Evolutionary conservation across 2,113 vertebrate species (phyloP), one percentile per base, ranked within the genome.

Genomic region (Alethe diademata): DNA sequence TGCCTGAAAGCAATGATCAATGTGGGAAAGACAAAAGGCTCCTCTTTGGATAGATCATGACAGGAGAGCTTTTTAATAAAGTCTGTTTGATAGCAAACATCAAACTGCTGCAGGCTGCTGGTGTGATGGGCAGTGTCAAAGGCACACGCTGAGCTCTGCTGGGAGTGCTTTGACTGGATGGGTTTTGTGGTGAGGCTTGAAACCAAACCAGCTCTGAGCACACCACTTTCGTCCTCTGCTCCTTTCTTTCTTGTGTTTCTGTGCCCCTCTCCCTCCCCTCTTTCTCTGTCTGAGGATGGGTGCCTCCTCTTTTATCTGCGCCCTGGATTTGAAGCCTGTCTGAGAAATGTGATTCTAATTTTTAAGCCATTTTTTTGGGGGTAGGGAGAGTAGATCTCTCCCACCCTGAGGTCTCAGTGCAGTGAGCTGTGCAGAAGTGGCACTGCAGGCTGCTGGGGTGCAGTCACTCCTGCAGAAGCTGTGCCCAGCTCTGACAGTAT

Each of bases 61-160:
- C 72, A 70, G 71, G 73, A 75, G 51, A 70, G 84, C 48, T 74
- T 67, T 88, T 95, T 87, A 71, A 88, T 81, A 35, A 48, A 90
- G 76, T 62, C 83, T 31, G 16, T 90, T 94, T 93, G 89, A 95
- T 75, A 61, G 4, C 42, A 78, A 22, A 78, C 91, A 78, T 92
- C 86, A 91, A 61, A 89, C 67, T 78, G 57, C 92, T 48, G 38
- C 24, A 14, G 57, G 53, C 86, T 78, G 48, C 92, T 65, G 91
- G 51, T 0, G 0, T 25, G 79, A 36, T 56, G 79, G 38, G 71
- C 56, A 6, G 73, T 45, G 91, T 86, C 86, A 93, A 45, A 94
- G 92, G 43, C 20, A 1, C 92, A 51, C 1, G 79, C 94, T 93
- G 91, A 51, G 94, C 76, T 78, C 71, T 5, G 23, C 72, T 2